These are phyloP conservation scores for Cisticola juncidis DNA, from an alignment of 2,113 vertebrate genomes.

Conservation along the genomic window DNA sequence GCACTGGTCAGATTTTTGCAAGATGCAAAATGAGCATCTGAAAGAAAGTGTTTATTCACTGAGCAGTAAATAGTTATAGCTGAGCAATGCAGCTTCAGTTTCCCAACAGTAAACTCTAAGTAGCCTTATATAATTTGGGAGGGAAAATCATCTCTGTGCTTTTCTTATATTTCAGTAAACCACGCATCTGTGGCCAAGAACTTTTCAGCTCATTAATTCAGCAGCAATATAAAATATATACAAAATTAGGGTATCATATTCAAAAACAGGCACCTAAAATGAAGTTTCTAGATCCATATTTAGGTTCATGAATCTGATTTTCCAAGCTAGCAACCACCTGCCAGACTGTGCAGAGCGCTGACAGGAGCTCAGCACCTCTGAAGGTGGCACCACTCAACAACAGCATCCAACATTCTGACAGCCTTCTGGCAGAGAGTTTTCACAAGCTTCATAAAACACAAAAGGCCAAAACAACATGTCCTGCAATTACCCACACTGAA, in stretches of 20 bases:
- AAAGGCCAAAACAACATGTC: background rate
- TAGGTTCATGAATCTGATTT: conserved; percentile 19
- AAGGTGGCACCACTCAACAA: background rate
- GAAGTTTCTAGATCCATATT: background rate
- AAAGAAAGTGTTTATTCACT: background rate
- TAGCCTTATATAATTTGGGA: conserved; percentile 20
- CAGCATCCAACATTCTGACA: conserved; percentile 33
- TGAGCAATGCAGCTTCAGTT: background rate
- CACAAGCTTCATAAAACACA: background rate
- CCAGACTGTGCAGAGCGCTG: background rate
- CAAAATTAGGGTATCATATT: conserved; percentile 9
- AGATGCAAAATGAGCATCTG: background rate
- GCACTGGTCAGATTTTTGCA: background rate
- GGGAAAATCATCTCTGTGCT: background rate
- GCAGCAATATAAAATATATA: background rate
- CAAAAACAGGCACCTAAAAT: background rate
- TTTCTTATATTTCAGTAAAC: conserved; percentile 40
- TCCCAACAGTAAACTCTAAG: background rate
- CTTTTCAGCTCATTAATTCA: conserved; percentile 57
- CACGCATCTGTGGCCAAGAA: background rate
- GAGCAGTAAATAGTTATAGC: background rate
- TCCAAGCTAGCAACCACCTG: background rate
- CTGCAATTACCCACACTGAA: conserved; percentile 5
- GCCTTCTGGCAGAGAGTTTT: background rate
- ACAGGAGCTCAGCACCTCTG: background rate